These are phyloP conservation scores for Neomonachus schauinslandi DNA, from an alignment of 2,113 vertebrate genomes.

Conservation along the genomic window DNA sequence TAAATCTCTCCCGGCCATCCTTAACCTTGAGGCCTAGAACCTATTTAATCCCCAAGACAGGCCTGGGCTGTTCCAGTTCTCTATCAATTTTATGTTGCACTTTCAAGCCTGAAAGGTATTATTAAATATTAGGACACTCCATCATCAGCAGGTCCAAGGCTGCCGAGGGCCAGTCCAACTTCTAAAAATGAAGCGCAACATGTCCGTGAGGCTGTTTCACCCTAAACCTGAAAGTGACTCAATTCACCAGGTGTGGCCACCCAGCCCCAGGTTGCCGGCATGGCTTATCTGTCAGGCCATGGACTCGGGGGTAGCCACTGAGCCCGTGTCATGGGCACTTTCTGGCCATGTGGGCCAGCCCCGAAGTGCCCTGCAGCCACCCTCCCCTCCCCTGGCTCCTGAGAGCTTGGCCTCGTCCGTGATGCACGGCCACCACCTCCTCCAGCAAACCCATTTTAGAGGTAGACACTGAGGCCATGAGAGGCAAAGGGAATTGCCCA, in stretches of 20 bases:
- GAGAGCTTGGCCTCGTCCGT: background rate
- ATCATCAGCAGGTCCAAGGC: slow-evolving; percentile 1
- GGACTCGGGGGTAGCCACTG: background rate
- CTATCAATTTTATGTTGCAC: slow-evolving; percentile 24
- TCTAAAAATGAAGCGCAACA: slow-evolving; percentile 59
- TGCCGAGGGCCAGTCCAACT: slow-evolving; percentile 40
- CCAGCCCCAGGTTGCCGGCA: background rate
- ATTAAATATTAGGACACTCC: slow-evolving; percentile 52
- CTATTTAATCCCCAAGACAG: slow-evolving; percentile 63
- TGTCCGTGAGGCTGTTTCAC: slow-evolving; percentile 43
- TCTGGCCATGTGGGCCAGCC: background rate
- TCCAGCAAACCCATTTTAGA: slow-evolving; percentile 7
- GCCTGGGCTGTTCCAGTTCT: background rate
- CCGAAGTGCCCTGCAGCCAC: background rate
- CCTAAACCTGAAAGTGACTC: slow-evolving; percentile 60
- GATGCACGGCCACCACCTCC: background rate
- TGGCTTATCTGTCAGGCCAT: background rate
- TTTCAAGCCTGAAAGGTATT: slow-evolving; percentile 58
- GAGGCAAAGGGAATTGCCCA: slow-evolving; percentile 72
- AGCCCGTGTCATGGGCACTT: background rate
- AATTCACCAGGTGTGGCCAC: background rate
- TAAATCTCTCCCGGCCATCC: background rate
- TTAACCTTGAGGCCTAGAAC: slow-evolving; percentile 34
- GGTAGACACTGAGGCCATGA: slow-evolving; percentile 32
- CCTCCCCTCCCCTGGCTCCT: background rate